Base-by-base conservation (phyloP, 2,797 vertebrate species). In the Pterois miles region DNA sequence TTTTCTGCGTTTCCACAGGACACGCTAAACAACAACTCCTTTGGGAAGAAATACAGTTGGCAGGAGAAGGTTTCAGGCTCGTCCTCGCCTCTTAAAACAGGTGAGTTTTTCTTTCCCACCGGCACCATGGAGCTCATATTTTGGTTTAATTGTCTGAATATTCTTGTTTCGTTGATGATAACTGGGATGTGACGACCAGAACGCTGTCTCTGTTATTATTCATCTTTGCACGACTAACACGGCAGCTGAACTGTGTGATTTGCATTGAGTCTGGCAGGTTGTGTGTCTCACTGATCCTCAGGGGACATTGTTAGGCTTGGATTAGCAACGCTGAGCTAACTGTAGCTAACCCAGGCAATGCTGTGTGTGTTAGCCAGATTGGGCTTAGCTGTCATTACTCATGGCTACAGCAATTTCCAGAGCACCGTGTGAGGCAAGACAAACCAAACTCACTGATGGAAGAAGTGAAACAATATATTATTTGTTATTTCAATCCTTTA, bases 1-100 rank as follows among this genome's bases (percentile, higher is more conserved):
- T 64, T 43, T 54, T 40, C 71, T 78, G 5, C 27, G 10, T 83
- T 59, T 79, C 52, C 94, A 70, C 91, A 99, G 98, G 98, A 99
- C 95, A 98, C 97, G 4, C 90, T 99, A 88, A 99, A 99, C 94
- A 99, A 99, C 94, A 99, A 99, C 94, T 98, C 98, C 68, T 94
- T 98, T 74, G 98, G 96, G 76, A 99, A 99, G 95, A 99, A 99
- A 89, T 98, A 97, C 96, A 99, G 96, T 82, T 99, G 98, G 98
- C 98, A 99, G 91, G 98, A 99, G 84, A 97, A 97, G 74, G 97
- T 99, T 80, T 98, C 97, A 8, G 96, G 95, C 74, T 98, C 98
- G 0, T 97, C 97, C 0, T 98, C 98, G 20, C 98, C 98, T 16
- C 95, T 97, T 22, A 99, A 99, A 95, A 95, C 97, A 86, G 98